Evolutionary conservation across 2,113 vertebrate species (phyloP).

Genomic region (Mustela lutreola): DNA sequence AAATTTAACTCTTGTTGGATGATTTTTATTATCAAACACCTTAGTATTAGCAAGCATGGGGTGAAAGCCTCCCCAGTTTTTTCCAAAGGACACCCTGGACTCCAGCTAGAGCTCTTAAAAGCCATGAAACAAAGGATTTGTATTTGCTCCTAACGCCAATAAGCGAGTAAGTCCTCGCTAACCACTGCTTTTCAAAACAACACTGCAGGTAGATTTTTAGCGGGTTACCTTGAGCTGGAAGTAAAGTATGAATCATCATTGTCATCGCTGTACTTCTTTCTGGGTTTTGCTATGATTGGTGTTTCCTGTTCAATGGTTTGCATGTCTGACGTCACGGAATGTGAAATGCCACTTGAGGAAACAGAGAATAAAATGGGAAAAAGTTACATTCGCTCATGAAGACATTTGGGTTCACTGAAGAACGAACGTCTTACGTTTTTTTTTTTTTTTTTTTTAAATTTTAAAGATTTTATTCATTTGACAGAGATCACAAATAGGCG

Average conservation of each 20-base stretch:
- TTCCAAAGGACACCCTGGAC: neutral
- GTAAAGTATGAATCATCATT: slow-evolving; percentile 89
- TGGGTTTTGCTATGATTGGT: slow-evolving; percentile 85
- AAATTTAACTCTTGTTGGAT: neutral
- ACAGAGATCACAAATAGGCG: too few species aligned
- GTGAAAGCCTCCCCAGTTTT: neutral
- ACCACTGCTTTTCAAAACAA: neutral
- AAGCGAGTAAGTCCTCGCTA: rapidly evolving
- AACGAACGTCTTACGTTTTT: neutral
- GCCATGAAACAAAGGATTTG: neutral
- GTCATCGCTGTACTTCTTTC: slow-evolving; percentile 89
- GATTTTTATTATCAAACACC: neutral
- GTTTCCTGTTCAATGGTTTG: slow-evolving; percentile 96
- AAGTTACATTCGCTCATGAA: neutral
- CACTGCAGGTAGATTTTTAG: rapidly evolving
- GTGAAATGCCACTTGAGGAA: slow-evolving; percentile 93
- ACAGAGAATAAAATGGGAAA: neutral
- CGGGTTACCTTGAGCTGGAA: slow-evolving; percentile 86
- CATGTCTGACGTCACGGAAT: slow-evolving; percentile 96
- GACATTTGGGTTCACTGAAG: neutral
- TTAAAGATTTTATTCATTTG: too few species aligned
- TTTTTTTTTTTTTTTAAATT: too few species aligned
- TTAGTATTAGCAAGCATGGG: neutral
- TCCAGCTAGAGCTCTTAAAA: neutral
- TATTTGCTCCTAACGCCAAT: neutral